phyloP scores from a whole-genome alignment of 2,888 invertebrate genomes.

The Siphlonurus alternatus region DNA sequence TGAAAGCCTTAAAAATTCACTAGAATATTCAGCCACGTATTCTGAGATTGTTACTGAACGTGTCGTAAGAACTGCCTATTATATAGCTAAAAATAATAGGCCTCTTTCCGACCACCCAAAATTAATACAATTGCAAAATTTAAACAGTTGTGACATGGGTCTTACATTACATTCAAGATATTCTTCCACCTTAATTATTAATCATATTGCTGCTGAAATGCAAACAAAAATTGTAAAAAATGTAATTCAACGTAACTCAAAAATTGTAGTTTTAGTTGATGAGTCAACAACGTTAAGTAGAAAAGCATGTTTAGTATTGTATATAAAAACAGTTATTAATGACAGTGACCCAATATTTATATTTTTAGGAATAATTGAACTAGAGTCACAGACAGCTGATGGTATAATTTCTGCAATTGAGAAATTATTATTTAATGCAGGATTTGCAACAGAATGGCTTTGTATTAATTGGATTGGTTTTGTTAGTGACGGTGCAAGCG shows the following conservation, averaged over 20 bases:
- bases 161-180: not conserved
- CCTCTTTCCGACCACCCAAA: not conserved
- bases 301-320: not conserved
- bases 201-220: not conserved
- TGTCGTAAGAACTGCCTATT: not conserved
- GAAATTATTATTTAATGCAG: not conserved
- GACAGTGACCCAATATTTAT: not conserved
- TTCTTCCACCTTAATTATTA: not conserved
- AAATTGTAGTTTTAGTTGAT: not conserved
- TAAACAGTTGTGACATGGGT: not conserved
- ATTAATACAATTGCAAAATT: not conserved
- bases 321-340: not conserved
- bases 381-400: conserved; percentile 1
- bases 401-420: not conserved
- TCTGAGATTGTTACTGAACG: not conserved
- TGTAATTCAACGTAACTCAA: not conserved
- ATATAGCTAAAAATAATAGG: not conserved
- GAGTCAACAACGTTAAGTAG: not conserved
- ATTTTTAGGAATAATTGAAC: not conserved
- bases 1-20: not conserved
- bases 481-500: not conserved
- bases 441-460: not conserved
- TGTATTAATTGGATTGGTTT: not conserved
- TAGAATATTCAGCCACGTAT: not conserved
- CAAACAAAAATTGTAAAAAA: not conserved